These are phyloP conservation scores for Fistularia commersonii DNA, from an alignment of 2,797 vertebrate species.

Conservation along the genomic window DNA sequence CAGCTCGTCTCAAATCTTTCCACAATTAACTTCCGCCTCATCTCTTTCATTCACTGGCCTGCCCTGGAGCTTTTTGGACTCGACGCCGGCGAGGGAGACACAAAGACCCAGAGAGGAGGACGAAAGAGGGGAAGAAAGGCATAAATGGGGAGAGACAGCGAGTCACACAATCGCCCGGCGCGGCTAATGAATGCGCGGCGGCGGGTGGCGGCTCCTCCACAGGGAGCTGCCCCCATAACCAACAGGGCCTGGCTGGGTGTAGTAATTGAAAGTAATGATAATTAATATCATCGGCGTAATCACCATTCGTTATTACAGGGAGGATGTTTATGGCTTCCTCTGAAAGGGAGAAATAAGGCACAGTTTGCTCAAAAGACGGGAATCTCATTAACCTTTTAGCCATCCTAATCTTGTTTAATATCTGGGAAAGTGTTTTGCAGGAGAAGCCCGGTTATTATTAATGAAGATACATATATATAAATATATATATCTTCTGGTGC, in stretches of 20 bases:
- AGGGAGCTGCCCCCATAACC: conserved; percentile 73
- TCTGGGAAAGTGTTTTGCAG: conserved; percentile 42
- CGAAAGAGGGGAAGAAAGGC: conserved; percentile 24
- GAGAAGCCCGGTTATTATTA: conserved; percentile 42
- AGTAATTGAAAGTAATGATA: conserved; percentile 80
- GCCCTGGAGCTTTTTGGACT: conserved; percentile 42
- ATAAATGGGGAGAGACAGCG: conserved; percentile 32
- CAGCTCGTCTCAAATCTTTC: conserved; percentile 44
- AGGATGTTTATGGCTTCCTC: conserved; percentile 67
- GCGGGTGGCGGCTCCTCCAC: conserved; percentile 62
- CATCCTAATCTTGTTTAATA: conserved; percentile 61
- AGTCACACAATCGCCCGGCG: conserved; percentile 47
- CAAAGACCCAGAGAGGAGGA: conserved; percentile 25
- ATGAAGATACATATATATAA: conserved; percentile 44
- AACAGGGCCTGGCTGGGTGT: conserved; percentile 65
- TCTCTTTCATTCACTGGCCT: conserved; percentile 35
- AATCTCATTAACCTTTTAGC: conserved; percentile 72
- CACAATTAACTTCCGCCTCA: conserved; percentile 53
- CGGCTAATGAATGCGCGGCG: conserved; percentile 69
- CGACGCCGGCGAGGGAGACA: conserved; percentile 32
- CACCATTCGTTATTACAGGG: conserved; percentile 64
- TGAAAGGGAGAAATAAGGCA: conserved; percentile 57
- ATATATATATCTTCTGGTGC: conserved; percentile 43
- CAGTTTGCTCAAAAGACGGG: conserved; percentile 54
- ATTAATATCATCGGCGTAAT: conserved; percentile 79